Evolutionary conservation across 2,888 invertebrate genomes (phyloP).

Genomic region (Eupithecia centaureata): DNA sequence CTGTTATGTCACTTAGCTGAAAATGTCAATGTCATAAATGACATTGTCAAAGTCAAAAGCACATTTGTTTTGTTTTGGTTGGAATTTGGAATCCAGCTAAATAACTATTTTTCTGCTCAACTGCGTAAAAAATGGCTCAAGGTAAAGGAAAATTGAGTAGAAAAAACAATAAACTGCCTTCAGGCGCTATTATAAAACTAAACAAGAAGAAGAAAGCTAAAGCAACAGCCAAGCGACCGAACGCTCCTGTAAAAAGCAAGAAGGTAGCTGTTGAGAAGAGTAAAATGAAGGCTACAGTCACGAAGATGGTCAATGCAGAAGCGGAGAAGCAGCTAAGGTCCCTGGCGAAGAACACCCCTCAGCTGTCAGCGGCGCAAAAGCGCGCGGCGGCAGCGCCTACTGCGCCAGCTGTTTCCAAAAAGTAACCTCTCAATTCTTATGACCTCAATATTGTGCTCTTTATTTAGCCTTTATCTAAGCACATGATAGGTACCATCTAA

Average conservation of each 20-base stretch:
- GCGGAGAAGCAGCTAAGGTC: slow-evolving; percentile 87
- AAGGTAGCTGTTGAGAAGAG: slow-evolving; percentile 82
- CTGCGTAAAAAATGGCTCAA: slow-evolving; percentile 81
- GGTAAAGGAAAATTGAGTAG: slow-evolving; percentile 83
- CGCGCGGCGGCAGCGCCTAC: slow-evolving; percentile 73
- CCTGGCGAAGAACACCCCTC: slow-evolving; percentile 79
- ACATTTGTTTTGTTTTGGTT: slow-evolving; percentile 1
- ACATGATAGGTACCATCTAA: too few relatives aligned
- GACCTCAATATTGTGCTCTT: background rate
- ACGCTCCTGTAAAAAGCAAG: slow-evolving; percentile 87
- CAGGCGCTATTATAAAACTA: slow-evolving; percentile 77
- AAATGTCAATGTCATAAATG: background rate
- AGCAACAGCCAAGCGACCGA: slow-evolving; percentile 84
- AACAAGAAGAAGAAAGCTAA: slow-evolving; percentile 74
- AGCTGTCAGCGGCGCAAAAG: slow-evolving; percentile 79
- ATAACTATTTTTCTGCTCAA: background rate
- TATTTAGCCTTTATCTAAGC: too few relatives aligned
- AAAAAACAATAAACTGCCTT: slow-evolving; percentile 86
- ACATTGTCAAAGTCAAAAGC: slow-evolving; percentile 1
- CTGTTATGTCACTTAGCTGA: too few relatives aligned
- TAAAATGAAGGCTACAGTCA: slow-evolving; percentile 86
- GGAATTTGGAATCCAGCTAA: background rate
- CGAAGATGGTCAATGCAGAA: slow-evolving; percentile 88
- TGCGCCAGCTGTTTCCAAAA: slow-evolving; percentile 67
- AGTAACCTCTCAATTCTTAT: slow-evolving; percentile 29